Conservation (phyloP, 1,140 invertebrate species). For the Diachasma alloeum region DNA sequence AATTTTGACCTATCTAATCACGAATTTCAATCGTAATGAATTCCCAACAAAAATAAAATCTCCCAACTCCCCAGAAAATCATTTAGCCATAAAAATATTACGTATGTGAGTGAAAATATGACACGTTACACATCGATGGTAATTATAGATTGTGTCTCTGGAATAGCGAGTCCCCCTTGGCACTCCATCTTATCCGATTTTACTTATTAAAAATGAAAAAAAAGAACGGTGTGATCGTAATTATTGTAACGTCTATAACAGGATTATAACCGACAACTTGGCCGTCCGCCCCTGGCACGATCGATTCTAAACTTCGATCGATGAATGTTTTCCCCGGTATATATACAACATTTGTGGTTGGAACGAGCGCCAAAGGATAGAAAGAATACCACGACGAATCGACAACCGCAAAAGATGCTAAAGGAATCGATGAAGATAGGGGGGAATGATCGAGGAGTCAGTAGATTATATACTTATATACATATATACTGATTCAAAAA, state of each 20-base stretch:
- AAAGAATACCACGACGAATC: conserved; percentile 3
- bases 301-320: conserved; percentile 2
- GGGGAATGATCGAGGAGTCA: conserved; percentile 6
- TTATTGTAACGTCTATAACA: conserved; percentile 39
- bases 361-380: not conserved
- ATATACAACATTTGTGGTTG: conserved; percentile 1
- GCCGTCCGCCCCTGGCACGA: conserved; percentile 9
- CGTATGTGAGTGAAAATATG: conserved; percentile 5
- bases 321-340: not conserved
- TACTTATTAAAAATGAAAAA: not conserved
- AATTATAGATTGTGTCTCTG: conserved; percentile 63
- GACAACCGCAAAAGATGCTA: not conserved
- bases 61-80: not conserved
- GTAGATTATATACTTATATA: conserved; percentile 14
- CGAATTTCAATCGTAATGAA: conserved; percentile 6
- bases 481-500: not conserved
- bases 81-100: not conserved
- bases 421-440: conserved; percentile 15
- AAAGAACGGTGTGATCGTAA: conserved; percentile 51
- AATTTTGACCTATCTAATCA: conserved; percentile 15
- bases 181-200: conserved; percentile 47
- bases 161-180: conserved; percentile 43
- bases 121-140: conserved; percentile 43
- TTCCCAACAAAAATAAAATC: not conserved
- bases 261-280: not conserved